Base-by-base conservation (phyloP, 2,113 vertebrate species). In the Rhineura floridana region DNA sequence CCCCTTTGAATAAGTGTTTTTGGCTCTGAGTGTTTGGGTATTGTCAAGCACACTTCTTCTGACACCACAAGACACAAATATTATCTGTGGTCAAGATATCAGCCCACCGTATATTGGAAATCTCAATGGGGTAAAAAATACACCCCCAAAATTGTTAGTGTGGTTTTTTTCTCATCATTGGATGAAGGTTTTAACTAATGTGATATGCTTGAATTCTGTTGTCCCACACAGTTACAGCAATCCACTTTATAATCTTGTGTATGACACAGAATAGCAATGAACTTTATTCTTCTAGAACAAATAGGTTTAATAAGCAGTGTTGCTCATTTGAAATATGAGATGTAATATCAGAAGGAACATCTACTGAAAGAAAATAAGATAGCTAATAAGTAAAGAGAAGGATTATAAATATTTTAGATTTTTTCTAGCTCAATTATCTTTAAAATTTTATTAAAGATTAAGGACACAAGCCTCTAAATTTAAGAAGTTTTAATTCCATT, bases 331-430 rank as follows among this genome's bases (percentile, higher is more conserved):
- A 91, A 91, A 90, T 88, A 91, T 3, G 15, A 72, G 36, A 76
- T 91, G 76, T 88, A 94, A 91, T 10, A 75, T 44, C 85, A 91
- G 92, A 88, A 90, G 91, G 90, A 93, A 87, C 17, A 48, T 15
- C 17, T 85, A 86, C 52, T 90, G 79, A 63, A 88, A 92, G 88
- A 83, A 90, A 90, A 80, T 7, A 65, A 12, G 85, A 46, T 65
- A 77, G 83, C 91, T 88, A 89, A 90, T 42, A 25, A 91, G 88
- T 85, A 88, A 93, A 87, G 6, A 19, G 28, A 92, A 91, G 83
- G 25, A 55, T 90, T 46, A 21, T 93, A 93, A 93, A 95, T 95
- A 94, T 94, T 94, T 94, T 90, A 95, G 93, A 83, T 90, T 89
- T 92, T 82, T 88, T 21, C 82, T 90, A 19, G 81, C 89, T 93